phyloP scores from a whole-genome alignment of 2,113 vertebrate species.

The Acinonyx jubatus region DNA sequence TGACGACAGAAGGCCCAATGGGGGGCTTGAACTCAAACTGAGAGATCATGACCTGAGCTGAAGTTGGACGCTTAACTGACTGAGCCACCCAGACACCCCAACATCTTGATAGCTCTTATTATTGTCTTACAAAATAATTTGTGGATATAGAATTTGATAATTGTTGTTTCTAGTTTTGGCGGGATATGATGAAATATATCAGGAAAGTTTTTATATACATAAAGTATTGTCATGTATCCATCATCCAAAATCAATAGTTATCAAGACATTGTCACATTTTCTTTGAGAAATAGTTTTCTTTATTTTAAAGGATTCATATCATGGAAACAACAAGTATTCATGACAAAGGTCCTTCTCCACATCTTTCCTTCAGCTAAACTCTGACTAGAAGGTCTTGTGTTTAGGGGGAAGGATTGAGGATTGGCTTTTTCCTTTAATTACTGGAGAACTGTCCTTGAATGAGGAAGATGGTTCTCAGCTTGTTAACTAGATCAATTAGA shows the following conservation, averaged over 20 bases:
- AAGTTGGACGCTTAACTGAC: too few relatives aligned
- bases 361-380: conserved; percentile 17
- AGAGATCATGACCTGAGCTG: too few relatives aligned
- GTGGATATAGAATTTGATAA: conserved; percentile 15
- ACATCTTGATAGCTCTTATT: background rate
- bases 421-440: conserved; percentile 10
- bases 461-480: background rate
- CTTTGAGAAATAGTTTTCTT: background rate
- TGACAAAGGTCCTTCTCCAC: background rate
- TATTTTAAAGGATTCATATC: background rate
- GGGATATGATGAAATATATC: background rate
- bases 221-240: background rate
- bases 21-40: too few relatives aligned
- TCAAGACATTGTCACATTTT: background rate
- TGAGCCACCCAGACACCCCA: too few relatives aligned
- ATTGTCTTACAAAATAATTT: conserved; percentile 26
- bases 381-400: background rate
- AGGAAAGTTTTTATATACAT: background rate
- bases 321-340: background rate
- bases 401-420: background rate
- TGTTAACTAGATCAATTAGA: background rate
- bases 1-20: too few relatives aligned
- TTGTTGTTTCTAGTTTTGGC: conserved; percentile 10
- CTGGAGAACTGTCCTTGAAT: background rate
- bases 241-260: conserved; percentile 10